These are phyloP conservation scores for Galbula dea DNA, from an alignment of 2,113 vertebrate genomes.

Conservation along the genomic window DNA sequence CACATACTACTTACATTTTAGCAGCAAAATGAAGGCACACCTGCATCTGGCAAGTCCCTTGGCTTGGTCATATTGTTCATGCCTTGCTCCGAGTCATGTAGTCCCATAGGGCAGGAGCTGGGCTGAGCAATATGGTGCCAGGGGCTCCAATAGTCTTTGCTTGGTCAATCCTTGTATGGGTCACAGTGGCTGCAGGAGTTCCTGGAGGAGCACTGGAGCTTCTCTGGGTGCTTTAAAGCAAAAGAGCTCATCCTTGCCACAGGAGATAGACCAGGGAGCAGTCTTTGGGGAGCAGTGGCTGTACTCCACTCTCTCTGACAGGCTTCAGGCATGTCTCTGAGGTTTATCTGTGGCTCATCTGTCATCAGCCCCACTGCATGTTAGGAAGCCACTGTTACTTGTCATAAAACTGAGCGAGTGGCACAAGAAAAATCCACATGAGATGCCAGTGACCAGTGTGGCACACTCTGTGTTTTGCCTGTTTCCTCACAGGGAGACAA, in stretches of 20 bases:
- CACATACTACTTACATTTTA: background rate
- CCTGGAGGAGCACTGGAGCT: background rate
- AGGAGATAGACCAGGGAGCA: background rate
- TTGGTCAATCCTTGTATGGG: background rate
- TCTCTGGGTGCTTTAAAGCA: background rate
- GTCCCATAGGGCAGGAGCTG: background rate
- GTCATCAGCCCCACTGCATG: background rate
- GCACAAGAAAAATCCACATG: background rate
- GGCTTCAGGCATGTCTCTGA: background rate
- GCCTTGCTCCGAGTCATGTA: background rate
- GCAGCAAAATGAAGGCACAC: background rate
- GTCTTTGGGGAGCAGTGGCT: background rate
- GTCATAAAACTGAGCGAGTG: background rate
- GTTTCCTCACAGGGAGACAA: constrained; percentile 61
- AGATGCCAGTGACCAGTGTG: background rate
- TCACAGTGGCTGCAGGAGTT: background rate
- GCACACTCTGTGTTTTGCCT: background rate
- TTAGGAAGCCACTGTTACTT: background rate
- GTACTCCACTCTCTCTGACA: background rate
- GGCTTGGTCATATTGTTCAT: background rate
- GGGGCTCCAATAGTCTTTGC: background rate
- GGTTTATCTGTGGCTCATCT: background rate
- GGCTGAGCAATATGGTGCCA: background rate
- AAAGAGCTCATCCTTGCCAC: background rate
- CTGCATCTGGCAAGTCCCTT: background rate